These are phyloP conservation scores for Neoseiulus cucumeris DNA, from an alignment of 1,140 invertebrate species.

Conservation along the genomic window DNA sequence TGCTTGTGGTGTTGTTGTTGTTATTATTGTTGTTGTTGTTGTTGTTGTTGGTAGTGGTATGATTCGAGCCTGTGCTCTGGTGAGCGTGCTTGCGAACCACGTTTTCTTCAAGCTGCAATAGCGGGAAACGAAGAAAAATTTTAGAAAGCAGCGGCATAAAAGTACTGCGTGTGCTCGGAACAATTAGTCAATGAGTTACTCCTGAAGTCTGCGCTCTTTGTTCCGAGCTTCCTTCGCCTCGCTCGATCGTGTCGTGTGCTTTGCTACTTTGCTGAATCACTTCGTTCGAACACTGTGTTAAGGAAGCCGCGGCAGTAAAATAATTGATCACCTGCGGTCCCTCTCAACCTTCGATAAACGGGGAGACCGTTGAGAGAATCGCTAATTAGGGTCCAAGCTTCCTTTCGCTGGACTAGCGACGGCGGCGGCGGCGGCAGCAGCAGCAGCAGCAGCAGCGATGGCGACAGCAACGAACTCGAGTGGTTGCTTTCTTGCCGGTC, in stretches of 20 bases:
- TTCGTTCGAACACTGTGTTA: no score
- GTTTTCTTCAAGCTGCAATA: slow-evolving; percentile 7
- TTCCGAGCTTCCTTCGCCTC: no score
- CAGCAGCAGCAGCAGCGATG: no score
- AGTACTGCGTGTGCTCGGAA: no score
- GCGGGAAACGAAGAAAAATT: background rate
- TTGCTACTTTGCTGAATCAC: no score
- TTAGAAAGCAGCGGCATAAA: background rate
- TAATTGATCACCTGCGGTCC: slow-evolving; percentile 5
- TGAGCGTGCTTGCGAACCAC: slow-evolving; percentile 10
- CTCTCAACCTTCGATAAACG: background rate
- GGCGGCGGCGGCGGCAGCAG: no score
- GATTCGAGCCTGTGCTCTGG: background rate
- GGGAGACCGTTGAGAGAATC: background rate
- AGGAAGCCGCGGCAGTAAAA: background rate
- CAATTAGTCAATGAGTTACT: no score
- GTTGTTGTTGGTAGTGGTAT: background rate
- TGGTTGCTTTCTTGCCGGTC: no score
- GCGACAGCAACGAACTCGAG: no score
- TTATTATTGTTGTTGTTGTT: background rate
- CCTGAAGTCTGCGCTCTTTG: no score
- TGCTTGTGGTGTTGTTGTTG: background rate
- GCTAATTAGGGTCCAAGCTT: background rate
- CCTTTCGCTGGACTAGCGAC: no score
- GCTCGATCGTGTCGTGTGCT: no score